Evolutionary conservation across 2,888 invertebrate genomes (phyloP).

Genomic region (Orchestes rusci): DNA sequence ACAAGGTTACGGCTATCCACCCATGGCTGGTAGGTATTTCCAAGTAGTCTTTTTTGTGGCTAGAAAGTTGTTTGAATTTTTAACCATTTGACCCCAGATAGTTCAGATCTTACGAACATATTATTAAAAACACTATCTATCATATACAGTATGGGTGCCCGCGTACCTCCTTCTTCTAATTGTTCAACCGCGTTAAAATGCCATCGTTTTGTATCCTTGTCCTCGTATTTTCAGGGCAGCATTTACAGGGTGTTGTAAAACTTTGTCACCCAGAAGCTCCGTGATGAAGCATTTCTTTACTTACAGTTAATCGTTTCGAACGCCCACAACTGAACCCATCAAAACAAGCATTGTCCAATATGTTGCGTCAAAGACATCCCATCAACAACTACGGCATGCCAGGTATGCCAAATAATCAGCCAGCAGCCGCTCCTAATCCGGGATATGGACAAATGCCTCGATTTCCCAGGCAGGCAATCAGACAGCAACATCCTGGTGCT

Average conservation of each 20-base stretch:
- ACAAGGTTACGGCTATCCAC: slow-evolving; percentile 46
- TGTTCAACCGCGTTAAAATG: no score
- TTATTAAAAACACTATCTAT: no score
- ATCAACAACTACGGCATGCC: slow-evolving; percentile 45
- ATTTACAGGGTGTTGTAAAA: no score
- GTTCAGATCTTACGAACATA: no score
- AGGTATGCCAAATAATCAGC: slow-evolving; percentile 34
- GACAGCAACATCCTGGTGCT: slow-evolving; percentile 41
- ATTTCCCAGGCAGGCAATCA: slow-evolving; percentile 46
- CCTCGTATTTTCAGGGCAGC: no score
- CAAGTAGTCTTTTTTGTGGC: no score
- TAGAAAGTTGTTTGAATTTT: no score
- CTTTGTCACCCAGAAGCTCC: no score
- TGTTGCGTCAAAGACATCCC: slow-evolving; percentile 73
- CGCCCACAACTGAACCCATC: slow-evolving; percentile 54
- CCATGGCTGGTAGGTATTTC: slow-evolving; percentile 44
- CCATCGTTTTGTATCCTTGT: no score
- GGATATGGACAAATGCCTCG: slow-evolving; percentile 45
- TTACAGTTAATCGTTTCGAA: slow-evolving; percentile 45
- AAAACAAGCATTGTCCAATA: slow-evolving; percentile 79
- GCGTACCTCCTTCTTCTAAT: no score
- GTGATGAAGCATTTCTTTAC: background rate
- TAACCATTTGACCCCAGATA: no score
- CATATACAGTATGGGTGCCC: no score
- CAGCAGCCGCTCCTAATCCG: slow-evolving; percentile 38